Evolutionary conservation across 53 echinoderm and acorn worm species (phyloP).

Genomic region (Crossaster papposus): DNA sequence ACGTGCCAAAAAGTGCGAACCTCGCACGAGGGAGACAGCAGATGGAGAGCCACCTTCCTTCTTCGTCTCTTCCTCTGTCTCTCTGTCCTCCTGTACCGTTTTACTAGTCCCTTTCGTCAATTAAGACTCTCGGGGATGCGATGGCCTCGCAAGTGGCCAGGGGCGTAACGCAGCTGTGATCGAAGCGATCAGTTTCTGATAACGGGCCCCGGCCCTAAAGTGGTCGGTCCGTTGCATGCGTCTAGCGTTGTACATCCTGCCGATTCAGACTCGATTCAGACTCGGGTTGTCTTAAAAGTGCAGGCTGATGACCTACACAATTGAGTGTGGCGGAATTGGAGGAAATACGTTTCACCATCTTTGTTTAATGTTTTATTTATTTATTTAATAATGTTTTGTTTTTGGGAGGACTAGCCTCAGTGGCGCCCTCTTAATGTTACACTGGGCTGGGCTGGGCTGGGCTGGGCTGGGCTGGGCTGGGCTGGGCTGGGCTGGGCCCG

Average conservation of each 20-base stretch:
- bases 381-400: too few species aligned
- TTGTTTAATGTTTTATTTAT: too few species aligned
- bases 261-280: neutral
- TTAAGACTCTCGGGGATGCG: conserved; percentile 14
- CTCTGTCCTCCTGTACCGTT: neutral
- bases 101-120: neutral
- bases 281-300: neutral
- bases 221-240: conserved; percentile 6
- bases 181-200: conserved; percentile 16
- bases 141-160: conserved; percentile 5
- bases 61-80: too few species aligned
- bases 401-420: too few species aligned
- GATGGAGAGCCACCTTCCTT: neutral
- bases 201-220: neutral
- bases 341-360: too few species aligned
- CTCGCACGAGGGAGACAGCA: neutral
- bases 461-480: too few species aligned
- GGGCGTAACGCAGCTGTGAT: conserved; percentile 33
- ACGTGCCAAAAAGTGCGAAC: neutral
- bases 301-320: too few species aligned
- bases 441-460: too few species aligned
- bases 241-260: neutral
- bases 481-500: too few species aligned
- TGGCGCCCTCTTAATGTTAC: too few species aligned
- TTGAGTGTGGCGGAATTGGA: too few species aligned